Evolutionary conservation across 2,113 vertebrate species (phyloP), one percentile per base, ranked within the genome.

Genomic region (Fulmarus glacialis): DNA sequence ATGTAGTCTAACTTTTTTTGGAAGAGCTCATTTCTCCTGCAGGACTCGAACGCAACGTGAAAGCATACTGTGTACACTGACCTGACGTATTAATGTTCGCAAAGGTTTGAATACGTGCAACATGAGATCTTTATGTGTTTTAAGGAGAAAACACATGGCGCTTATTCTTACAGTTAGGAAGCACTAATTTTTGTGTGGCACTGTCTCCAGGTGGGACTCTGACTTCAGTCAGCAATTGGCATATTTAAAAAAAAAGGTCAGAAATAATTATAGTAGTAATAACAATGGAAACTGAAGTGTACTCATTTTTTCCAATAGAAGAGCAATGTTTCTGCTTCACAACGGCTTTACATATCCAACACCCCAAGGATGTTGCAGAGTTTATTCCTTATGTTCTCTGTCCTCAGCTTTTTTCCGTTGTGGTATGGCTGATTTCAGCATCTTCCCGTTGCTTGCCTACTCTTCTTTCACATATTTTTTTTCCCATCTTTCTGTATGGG

Each of bases 11-110:
- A 74, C 56, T 80, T 93, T 71, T 74, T 64, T 55, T 32, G 43
- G 83, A 63, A 52, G 62, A 82, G 62, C 48, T 80, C 60, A 34
- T 45, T 59, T 84, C 73, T 75, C 2, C 73, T 24, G 36, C 50
- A 5, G 71, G 53, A 86, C 20, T 48, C 40, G 15, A 45, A 59
- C 15, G 2, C 38, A 8, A 22, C 8, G 2, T 42, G n/a, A 23
- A 79, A 59, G 26, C 8, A 0, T 19, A 1, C 42, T 36, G 36
- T 2, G 2, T 26, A 6, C 38, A 0, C 78, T 55, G 60, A 50
- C 34, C 64, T 20, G 2, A 6, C 1, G 3, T 47, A 5, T 18
- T 40, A 8, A 15, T 17, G 43, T 64, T 77, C 4, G 0, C 4
- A 1, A 66, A 58, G 26, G 17, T 66, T 55, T 40, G 66, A 53